Base-by-base conservation (phyloP, 2,113 vertebrate genomes). In the Hiodon alosoides region DNA sequence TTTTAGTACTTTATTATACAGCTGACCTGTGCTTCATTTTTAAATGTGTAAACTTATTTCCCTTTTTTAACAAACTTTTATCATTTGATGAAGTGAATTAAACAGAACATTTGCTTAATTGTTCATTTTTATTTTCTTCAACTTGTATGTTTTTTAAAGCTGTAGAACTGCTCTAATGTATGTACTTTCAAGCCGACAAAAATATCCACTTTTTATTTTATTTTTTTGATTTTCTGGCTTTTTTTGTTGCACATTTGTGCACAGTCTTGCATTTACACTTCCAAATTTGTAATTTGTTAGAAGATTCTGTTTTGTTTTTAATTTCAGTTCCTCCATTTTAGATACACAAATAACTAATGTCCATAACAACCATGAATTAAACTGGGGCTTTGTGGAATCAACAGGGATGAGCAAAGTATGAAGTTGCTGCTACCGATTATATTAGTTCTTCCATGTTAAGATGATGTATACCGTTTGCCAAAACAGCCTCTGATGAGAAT, bases 401-500 rank as follows among this genome's bases (percentile, higher is more conserved):
- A 98, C 95, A 98, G 95, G 96, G 94, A 95, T 91, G 94, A 93
- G 96, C 96, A 98, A 94, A 99, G 96, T 98, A 98, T 98, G 95
- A 98, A 98, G 96, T 90, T 94, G 94, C 95, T 98, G 94, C 94
- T 97, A 95, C 87, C 86, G 87, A 90, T 92, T 90, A 86, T 91
- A 90, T 90, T 82, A 86, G 82, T 95, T 95, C 91, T 93, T 96
- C 91, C 90, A 85, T 91, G 85, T 90, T 86, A 83, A 86, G 87
- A 80, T 81, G 80, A 76, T 90, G 82, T 86, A 84, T 77, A 83
- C 83, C 86, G 60, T 60, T 83, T 86, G 85, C 87, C 77, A 81
- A 70, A 83, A 75, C 81, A 72, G 75, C 75, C 75, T 78, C 66
- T 76, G 71, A 73, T 66, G 68, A 67, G 67, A 71, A 77, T 76